Evolutionary conservation across 2,113 vertebrate genomes (phyloP).

Genomic region (Gavialis gangeticus): DNA sequence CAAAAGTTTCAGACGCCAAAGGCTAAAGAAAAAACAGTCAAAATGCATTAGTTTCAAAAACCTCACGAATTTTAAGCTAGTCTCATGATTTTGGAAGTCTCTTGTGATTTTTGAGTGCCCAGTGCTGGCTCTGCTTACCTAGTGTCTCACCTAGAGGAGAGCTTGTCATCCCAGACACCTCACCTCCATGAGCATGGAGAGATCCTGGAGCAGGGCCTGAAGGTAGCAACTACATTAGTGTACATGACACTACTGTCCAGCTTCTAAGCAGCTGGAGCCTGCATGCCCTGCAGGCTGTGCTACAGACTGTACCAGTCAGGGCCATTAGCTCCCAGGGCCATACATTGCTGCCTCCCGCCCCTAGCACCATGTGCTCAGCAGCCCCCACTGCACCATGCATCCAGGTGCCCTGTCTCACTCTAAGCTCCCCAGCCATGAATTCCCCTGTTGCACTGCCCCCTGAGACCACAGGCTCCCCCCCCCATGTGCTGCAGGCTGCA

Average conservation of each 20-base stretch:
- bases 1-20: not conserved
- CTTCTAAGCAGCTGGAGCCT: not conserved
- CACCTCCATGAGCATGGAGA: accelerated
- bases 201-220: not conserved
- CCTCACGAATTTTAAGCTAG: not conserved
- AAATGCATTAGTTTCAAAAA: not conserved
- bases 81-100: too few relatives aligned
- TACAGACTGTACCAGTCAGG: too few relatives aligned
- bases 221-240: too few relatives aligned
- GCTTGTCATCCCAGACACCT: not conserved
- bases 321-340: too few relatives aligned
- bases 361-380: too few relatives aligned
- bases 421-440: too few relatives aligned
- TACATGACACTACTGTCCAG: not conserved
- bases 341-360: too few relatives aligned
- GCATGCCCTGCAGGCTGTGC: too few relatives aligned
- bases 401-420: too few relatives aligned
- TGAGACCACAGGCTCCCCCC: too few relatives aligned
- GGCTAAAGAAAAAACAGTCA: not conserved
- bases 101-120: not conserved
- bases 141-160: not conserved
- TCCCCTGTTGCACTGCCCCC: not conserved
- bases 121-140: not conserved
- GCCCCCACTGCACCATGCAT: too few relatives aligned
- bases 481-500: too few relatives aligned